Conservation (phyloP, 2,113 vertebrate species). For the Trichomycterus rosablanca region DNA sequence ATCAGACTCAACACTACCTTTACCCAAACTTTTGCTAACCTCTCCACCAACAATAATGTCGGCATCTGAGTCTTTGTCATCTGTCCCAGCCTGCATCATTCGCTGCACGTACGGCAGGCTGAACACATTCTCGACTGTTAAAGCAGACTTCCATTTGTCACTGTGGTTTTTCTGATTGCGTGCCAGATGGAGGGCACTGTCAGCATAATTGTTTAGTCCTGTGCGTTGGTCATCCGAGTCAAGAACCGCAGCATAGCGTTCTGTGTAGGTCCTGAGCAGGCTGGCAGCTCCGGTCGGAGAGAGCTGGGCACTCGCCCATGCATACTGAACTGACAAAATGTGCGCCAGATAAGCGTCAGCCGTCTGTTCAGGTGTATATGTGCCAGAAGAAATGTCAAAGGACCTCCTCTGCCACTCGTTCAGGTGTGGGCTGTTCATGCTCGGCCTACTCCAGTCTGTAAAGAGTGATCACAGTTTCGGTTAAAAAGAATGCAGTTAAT, state of each 20-base stretch:
- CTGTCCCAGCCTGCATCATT: slow-evolving; percentile 65
- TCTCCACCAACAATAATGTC: slow-evolving; percentile 60
- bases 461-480: slow-evolving; percentile 52
- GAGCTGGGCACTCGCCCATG: slow-evolving; percentile 83
- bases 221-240: slow-evolving; percentile 80
- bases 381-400: slow-evolving; percentile 81
- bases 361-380: slow-evolving; percentile 77
- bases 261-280: slow-evolving; percentile 79
- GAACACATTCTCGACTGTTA: slow-evolving; percentile 74
- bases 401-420: slow-evolving; percentile 89
- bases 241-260: slow-evolving; percentile 81
- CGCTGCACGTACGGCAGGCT: slow-evolving; percentile 73
- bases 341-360: slow-evolving; percentile 86
- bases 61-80: slow-evolving; percentile 46
- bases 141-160: slow-evolving; percentile 84
- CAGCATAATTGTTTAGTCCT: slow-evolving; percentile 91
- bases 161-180: slow-evolving; percentile 81
- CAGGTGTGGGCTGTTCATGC: slow-evolving; percentile 73
- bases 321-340: slow-evolving; percentile 85
- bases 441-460: slow-evolving; percentile 64
- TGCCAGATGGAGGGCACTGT: slow-evolving; percentile 77
- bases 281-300: slow-evolving; percentile 74
- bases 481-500: slow-evolving; percentile 56
- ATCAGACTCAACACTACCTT: slow-evolving; percentile 43
- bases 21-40: slow-evolving; percentile 41